Conservation (phyloP, 2,113 vertebrate species). For the Thalassarche chlororhynchos region DNA sequence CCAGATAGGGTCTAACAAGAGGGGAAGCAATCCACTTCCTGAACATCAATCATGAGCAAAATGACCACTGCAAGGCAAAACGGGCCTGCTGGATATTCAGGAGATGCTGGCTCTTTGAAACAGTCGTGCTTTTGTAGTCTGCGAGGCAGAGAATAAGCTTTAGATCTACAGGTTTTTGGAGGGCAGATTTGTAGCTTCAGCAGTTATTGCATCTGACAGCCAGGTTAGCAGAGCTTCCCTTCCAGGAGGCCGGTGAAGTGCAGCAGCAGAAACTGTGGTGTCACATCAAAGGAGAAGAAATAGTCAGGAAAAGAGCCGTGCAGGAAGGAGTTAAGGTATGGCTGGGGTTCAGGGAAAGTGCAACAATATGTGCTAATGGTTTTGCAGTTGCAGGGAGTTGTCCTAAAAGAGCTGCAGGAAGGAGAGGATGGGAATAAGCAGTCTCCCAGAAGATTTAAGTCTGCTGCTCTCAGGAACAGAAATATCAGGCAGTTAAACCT, state of each 20-base stretch:
- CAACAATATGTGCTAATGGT: not conserved
- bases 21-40: constrained; percentile 69
- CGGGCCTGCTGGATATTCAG: not conserved
- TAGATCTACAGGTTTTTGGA: not conserved
- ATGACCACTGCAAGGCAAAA: constrained; percentile 43
- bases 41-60: constrained; percentile 50
- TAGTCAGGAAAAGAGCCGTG: not conserved
- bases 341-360: constrained; percentile 51
- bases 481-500: constrained; percentile 8
- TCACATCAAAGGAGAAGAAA: not conserved
- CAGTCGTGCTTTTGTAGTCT: constrained; percentile 40
- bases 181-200: not conserved
- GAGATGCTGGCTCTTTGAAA: not conserved
- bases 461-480: constrained; percentile 18
- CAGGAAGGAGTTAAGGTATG: constrained; percentile 34
- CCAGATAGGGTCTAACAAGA: constrained; percentile 50
- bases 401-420: constrained; percentile 19
- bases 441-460: constrained; percentile 21
- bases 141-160: not conserved
- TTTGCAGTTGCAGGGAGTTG: constrained; percentile 26
- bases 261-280: not conserved
- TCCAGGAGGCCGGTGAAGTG: not conserved
- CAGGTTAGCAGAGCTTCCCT: constrained; percentile 17
- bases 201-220: not conserved
- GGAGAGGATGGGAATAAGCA: not conserved